Evolutionary conservation across 2,888 invertebrate species (phyloP), one percentile per base, ranked within the genome.

Genomic region (Timandra comae): DNA sequence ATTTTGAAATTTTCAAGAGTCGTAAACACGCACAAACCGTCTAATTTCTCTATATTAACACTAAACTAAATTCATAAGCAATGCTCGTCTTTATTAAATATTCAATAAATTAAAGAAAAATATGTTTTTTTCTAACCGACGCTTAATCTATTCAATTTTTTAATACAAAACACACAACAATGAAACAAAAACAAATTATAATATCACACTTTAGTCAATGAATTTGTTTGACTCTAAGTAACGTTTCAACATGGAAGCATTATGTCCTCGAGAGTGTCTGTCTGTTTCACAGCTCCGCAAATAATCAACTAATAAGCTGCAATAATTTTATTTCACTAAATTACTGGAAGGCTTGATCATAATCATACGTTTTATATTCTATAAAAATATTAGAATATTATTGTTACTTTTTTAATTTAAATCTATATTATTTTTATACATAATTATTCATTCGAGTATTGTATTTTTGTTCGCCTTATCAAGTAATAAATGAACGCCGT

Each of bases 301-400:
- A 74, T 49, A 60, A 55, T 53, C 16, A 64, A 57, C 61, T 64
- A 56, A 62, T 52, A 81, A 84, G 84, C 84, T 76, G 80, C 61
- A 65, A 56, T 63, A 52, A 60, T 58, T 61, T 62, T 63, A 69
- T 57, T 76, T 77, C 67, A 76, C 84, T 85, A 85, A 76, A 80
- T 82, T 84, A 85, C 77, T 85, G 84, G 84, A 84, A 85, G 84
- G 84, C 84, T 84, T 69, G 77, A 76, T 84, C 79, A 80, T 80
- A 79, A 49, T 80, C 68, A 74, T 81, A 79, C 64, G 63, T 64
- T 75, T 79, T 73, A 76, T 80, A 81, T 79, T 80, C 84, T 84
- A 84, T 84, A 85, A 85, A 85, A 85, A 82, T 84, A 84, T 84
- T 84, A 81, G 81, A 82, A 81, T 80, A 82, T 71, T 58, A 59